phyloP scores from a whole-genome alignment of 2,888 invertebrate species.

The Ophion slaviceki region DNA sequence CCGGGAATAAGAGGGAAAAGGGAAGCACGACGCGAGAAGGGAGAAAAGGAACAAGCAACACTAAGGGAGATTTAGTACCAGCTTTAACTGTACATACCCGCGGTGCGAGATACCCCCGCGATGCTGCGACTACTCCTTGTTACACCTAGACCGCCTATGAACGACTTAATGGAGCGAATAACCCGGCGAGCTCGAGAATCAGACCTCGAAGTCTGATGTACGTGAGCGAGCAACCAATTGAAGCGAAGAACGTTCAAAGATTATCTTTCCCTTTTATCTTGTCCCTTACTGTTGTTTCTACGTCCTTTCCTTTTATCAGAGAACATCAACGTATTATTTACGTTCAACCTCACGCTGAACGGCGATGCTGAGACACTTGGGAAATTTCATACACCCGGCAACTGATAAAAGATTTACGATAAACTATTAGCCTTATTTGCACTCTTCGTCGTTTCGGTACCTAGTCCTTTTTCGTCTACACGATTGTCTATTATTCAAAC shows the following conservation, averaged over 20 bases:
- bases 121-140: constrained; percentile 66
- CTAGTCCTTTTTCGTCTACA: background rate
- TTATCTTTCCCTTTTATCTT: constrained; percentile 14
- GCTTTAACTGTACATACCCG: constrained; percentile 70
- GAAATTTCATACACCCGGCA: background rate
- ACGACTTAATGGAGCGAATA: constrained; percentile 81
- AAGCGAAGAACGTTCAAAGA: constrained; percentile 16
- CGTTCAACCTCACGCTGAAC: background rate
- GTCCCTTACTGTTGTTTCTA: background rate
- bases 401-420: background rate
- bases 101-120: constrained; percentile 73
- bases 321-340: background rate
- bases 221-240: constrained; percentile 61
- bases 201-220: constrained; percentile 48
- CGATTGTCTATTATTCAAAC: too few relatives aligned
- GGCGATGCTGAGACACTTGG: background rate
- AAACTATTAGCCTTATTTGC: background rate
- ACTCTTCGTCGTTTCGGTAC: background rate
- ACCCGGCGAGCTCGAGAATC: constrained; percentile 61
- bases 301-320: background rate
- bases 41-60: constrained; percentile 45
- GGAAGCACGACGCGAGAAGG: constrained; percentile 16
- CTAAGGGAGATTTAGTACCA: constrained; percentile 76
- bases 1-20: constrained; percentile 59
- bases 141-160: constrained; percentile 78